These are phyloP conservation scores for Strix uralensis DNA, from an alignment of 2,113 vertebrate genomes.

Conservation along the genomic window DNA sequence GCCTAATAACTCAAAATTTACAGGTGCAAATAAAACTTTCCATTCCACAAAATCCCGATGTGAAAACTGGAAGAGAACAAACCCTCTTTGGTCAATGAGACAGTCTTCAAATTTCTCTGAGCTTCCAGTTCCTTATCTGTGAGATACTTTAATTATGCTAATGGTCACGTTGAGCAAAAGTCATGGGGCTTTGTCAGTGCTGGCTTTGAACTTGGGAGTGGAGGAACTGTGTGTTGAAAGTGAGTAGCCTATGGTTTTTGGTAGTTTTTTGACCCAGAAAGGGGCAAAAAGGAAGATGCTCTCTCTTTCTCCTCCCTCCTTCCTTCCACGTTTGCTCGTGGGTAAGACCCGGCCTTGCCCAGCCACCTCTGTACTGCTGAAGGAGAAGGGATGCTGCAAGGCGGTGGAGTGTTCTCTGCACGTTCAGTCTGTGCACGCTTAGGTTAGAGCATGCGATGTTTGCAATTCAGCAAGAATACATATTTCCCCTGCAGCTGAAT, in stretches of 20 bases:
- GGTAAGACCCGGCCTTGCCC: rapidly evolving
- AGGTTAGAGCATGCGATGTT: background rate
- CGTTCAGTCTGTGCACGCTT: rapidly evolving
- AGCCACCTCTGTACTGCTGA: rapidly evolving
- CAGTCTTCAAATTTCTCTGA: background rate
- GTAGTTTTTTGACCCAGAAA: background rate
- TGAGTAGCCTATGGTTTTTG: rapidly evolving
- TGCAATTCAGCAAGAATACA: background rate
- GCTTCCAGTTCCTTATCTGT: background rate
- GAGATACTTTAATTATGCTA: background rate
- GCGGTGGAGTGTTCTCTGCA: background rate
- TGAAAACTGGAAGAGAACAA: background rate
- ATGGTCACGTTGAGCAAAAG: rapidly evolving
- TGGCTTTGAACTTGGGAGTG: background rate
- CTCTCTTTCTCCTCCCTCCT: background rate
- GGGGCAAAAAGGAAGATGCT: background rate
- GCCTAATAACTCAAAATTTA: background rate
- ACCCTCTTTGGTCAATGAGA: background rate
- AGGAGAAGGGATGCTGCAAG: background rate
- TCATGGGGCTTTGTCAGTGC: background rate
- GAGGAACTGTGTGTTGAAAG: background rate
- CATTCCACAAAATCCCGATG: background rate
- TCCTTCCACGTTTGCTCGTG: background rate
- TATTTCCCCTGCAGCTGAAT: background rate
- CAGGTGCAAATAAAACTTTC: background rate